Evolutionary conservation across 2,888 invertebrate species (phyloP).

Genomic region (Deroplatys truncata): DNA sequence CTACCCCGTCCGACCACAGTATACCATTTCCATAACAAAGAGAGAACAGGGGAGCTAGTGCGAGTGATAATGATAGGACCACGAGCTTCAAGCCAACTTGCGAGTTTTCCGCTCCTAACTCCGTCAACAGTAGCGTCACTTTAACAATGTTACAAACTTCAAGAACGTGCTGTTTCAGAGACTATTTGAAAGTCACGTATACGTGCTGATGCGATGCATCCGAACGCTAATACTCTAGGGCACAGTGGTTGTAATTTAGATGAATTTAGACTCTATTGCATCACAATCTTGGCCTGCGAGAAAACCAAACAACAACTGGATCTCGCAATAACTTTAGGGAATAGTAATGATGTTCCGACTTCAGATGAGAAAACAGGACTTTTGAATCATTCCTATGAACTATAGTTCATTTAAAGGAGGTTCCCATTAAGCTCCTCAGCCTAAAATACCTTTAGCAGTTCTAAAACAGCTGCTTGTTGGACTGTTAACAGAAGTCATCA

Average conservation of each 20-base stretch:
- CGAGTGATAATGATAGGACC: not conserved
- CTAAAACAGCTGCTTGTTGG: too few species aligned
- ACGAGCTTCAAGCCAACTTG: not conserved
- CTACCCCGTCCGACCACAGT: not conserved
- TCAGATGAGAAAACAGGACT: too few species aligned
- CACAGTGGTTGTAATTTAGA: not conserved
- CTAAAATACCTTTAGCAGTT: too few species aligned
- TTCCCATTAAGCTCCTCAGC: too few species aligned
- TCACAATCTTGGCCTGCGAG: too few species aligned
- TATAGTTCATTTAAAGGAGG: too few species aligned
- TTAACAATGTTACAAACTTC: not conserved
- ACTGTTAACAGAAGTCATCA: too few species aligned
- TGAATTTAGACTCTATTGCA: too few species aligned
- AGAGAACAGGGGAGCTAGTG: not conserved
- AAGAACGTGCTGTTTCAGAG: not conserved
- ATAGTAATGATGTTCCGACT: too few species aligned
- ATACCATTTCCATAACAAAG: constrained; percentile 13
- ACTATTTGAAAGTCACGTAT: not conserved
- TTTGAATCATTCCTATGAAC: too few species aligned
- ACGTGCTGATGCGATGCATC: not conserved
- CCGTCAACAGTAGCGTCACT: not conserved
- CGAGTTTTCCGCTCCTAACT: not conserved
- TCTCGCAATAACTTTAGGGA: too few species aligned
- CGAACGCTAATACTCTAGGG: not conserved
- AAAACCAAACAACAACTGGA: too few species aligned